Evolutionary conservation across 2,888 invertebrate species (phyloP).

Genomic region (Galeopsomyia nigrocyanea): DNA sequence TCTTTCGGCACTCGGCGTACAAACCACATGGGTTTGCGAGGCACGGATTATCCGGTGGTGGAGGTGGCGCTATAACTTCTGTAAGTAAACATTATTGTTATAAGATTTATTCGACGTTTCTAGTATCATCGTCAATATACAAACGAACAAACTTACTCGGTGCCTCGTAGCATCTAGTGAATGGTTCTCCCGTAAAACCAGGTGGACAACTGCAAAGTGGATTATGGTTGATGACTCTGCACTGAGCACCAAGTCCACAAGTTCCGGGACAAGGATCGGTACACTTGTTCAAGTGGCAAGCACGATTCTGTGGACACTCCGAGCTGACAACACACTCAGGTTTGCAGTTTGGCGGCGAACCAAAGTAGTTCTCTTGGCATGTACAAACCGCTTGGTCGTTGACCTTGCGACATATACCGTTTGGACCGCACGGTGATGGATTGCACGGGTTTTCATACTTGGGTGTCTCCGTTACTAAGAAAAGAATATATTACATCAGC

Average conservation of each 20-base stretch:
- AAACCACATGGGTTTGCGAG: conserved; percentile 81
- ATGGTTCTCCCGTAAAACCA: conserved; percentile 85
- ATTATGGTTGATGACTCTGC: conserved; percentile 85
- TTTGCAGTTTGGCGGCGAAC: conserved; percentile 85
- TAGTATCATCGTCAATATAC: background rate
- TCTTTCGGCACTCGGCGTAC: conserved; percentile 77
- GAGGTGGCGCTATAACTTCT: conserved; percentile 51
- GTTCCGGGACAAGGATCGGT: conserved; percentile 86
- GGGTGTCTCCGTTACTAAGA: conserved; percentile 54
- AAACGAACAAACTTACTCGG: conserved; percentile 54
- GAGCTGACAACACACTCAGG: conserved; percentile 88
- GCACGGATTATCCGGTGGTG: conserved; percentile 75
- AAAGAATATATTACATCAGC: background rate
- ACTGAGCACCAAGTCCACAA: conserved; percentile 83
- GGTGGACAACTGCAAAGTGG: conserved; percentile 84
- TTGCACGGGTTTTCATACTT: conserved; percentile 74
- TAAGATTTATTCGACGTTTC: conserved; percentile 1
- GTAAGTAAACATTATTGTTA: conserved; percentile 39
- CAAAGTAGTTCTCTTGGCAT: conserved; percentile 79
- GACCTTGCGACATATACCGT: conserved; percentile 81
- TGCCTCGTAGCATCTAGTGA: conserved; percentile 78
- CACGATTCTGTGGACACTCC: conserved; percentile 83
- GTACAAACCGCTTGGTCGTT: conserved; percentile 84
- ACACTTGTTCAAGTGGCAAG: conserved; percentile 87
- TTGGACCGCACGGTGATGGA: conserved; percentile 86